Conservation (phyloP, 2,113 vertebrate genomes). For the Calonectris borealis region DNA sequence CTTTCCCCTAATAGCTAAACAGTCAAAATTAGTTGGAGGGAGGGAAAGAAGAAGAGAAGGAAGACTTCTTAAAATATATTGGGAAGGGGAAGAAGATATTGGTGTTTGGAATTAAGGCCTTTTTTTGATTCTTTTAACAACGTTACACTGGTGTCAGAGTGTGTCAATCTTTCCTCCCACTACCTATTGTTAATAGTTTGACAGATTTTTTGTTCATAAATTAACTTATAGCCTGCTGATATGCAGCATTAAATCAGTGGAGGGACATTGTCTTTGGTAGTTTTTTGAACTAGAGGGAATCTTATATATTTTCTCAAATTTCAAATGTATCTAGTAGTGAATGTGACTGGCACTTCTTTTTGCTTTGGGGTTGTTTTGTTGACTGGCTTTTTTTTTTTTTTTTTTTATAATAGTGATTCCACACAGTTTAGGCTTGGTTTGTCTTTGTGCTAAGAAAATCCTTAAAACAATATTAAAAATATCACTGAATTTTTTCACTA, state of each 20-base stretch:
- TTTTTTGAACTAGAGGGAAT: neutral
- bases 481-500: neutral
- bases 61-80: neutral
- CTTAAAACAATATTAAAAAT: neutral
- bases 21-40: neutral
- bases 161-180: neutral
- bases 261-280: neutral
- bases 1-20: neutral
- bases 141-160: neutral
- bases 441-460: neutral
- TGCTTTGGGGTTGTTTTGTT: neutral
- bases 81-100: neutral
- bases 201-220: neutral
- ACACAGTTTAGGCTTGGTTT: neutral
- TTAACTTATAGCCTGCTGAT: neutral
- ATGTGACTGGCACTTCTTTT: neutral
- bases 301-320: neutral
- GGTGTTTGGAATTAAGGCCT: neutral
- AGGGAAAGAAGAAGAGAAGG: neutral
- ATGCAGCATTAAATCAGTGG: neutral
- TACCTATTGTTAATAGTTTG: neutral
- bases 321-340: neutral
- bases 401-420: neutral
- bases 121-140: neutral
- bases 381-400: neutral